Evolutionary conservation across 2,113 vertebrate genomes (phyloP), one percentile per base, ranked within the genome.

Genomic region (Neolamprologus devosi): DNA sequence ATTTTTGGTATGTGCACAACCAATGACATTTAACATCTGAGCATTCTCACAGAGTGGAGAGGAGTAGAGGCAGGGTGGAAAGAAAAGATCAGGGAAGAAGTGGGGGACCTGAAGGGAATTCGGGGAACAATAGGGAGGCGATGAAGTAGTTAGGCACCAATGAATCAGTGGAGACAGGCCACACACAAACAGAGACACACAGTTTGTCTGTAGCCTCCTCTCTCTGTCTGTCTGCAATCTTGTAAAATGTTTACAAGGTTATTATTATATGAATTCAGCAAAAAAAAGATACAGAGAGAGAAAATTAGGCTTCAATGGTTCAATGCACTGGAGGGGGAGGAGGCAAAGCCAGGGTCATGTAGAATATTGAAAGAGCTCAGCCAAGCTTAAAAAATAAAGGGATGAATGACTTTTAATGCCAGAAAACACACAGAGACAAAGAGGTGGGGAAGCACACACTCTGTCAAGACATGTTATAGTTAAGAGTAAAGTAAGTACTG

Each of bases 381-480:
- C 84, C 91, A 86, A 92, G 93, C 92, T 85, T 86, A 83, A 88
- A 91, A 91, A 91, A 90, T 81, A 86, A 91, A 89, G 65, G 82
- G 79, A 92, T 86, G 89, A 80, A 90, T 89, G 93, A 93, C 93
- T 90, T 88, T 90, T 87, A 80, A 91, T 21, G 63, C 86, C 86
- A 86, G 81, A 80, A 73, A 54, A 78, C 85, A 81, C 81, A 80
- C 84, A 84, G 26, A 92, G 73, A 83, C 51, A 51, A 90, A 60
- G 81, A 87, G 87, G 79, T 83, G 9, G 88, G 45, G 65, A 58
- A 83, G 90, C 87, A 53, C 47, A 85, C 45, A 60, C 70, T 87
- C 73, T 85, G 81, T 21, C 9, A n/a, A 19, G 37, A 33, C 47
- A 11, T 35, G 55, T 45, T 7, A 82, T 40, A 40, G 55, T 37